Evolutionary conservation across 2,797 vertebrate species (phyloP).

Genomic region (Ptychobarbus kaznakovi): DNA sequence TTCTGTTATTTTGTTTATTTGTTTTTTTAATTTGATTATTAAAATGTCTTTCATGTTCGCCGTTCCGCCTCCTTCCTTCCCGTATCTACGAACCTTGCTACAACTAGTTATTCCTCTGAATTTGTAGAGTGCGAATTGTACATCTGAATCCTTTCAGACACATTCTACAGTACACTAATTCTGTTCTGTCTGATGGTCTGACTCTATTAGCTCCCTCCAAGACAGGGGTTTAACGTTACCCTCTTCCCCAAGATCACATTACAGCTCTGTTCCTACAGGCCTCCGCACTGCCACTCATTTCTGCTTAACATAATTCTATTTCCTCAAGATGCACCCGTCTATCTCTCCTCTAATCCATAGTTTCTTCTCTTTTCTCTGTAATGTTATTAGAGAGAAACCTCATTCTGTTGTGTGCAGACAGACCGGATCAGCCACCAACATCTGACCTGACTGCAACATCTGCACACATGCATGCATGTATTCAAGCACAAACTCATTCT

Average conservation of each 20-base stretch:
- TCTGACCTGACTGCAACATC: slow-evolving; percentile 30
- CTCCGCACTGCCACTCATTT: slow-evolving; percentile 40
- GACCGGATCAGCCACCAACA: slow-evolving; percentile 1
- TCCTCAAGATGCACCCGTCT: background rate
- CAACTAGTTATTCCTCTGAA: background rate
- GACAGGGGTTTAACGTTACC: slow-evolving; percentile 20
- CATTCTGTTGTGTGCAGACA: slow-evolving; percentile 13
- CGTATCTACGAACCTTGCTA: too few species aligned
- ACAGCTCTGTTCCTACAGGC: background rate
- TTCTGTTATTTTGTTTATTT: too few species aligned
- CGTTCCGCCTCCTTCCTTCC: too few species aligned
- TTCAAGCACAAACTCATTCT: too few species aligned
- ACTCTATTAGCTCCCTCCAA: slow-evolving; percentile 16
- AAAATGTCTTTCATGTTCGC: too few species aligned
- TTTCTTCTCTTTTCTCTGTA: slow-evolving; percentile 8
- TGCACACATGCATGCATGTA: background rate
- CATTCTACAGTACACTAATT: slow-evolving; percentile 3
- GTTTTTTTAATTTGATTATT: too few species aligned
- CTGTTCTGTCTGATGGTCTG: background rate
- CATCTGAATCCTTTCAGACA: slow-evolving; percentile 23
- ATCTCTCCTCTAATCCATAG: background rate
- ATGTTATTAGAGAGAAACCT: slow-evolving; percentile 16
- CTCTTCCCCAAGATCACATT: slow-evolving; percentile 27
- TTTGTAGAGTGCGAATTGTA: background rate
- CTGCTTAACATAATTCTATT: slow-evolving; percentile 18